Evolutionary conservation across 2,888 invertebrate genomes (phyloP).

Genomic region (Candidula unifasciata): DNA sequence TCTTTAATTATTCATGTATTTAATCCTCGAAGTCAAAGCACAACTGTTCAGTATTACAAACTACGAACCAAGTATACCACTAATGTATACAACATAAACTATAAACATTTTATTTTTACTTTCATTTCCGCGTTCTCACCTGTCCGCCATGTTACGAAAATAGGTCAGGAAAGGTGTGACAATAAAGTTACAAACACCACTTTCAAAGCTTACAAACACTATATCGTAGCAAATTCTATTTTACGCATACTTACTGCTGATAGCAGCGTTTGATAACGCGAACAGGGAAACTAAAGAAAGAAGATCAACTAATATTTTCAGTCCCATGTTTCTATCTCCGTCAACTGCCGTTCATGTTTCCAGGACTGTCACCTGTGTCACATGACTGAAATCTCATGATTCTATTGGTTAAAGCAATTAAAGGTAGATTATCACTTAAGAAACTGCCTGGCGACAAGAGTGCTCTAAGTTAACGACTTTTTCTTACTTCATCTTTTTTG

Average conservation of each 20-base stretch:
- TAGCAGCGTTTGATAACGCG: neutral
- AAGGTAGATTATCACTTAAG: neutral
- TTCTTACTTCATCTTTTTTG: too few species aligned
- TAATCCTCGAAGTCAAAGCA: too few species aligned
- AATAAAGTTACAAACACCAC: neutral
- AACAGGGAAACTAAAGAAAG: neutral
- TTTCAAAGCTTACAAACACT: neutral
- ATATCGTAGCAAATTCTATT: neutral
- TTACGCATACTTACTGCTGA: conserved; percentile 32
- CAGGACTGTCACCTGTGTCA: neutral
- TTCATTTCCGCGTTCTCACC: conserved; percentile 48
- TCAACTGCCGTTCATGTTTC: neutral
- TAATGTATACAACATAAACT: too few species aligned
- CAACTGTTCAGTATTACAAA: too few species aligned
- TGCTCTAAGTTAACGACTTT: too few species aligned
- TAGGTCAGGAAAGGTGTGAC: conserved; percentile 39
- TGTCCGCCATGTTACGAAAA: conserved; percentile 37
- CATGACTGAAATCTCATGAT: neutral
- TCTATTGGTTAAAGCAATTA: neutral
- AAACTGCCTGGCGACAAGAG: too few species aligned
- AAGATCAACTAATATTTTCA: neutral
- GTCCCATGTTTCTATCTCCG: conserved; percentile 13
- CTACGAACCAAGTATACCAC: too few species aligned
- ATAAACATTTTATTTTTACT: neutral
- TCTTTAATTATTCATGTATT: too few species aligned